phyloP scores from a whole-genome alignment of 2,113 vertebrate species.

The Mesoclemmys tuberculata region DNA sequence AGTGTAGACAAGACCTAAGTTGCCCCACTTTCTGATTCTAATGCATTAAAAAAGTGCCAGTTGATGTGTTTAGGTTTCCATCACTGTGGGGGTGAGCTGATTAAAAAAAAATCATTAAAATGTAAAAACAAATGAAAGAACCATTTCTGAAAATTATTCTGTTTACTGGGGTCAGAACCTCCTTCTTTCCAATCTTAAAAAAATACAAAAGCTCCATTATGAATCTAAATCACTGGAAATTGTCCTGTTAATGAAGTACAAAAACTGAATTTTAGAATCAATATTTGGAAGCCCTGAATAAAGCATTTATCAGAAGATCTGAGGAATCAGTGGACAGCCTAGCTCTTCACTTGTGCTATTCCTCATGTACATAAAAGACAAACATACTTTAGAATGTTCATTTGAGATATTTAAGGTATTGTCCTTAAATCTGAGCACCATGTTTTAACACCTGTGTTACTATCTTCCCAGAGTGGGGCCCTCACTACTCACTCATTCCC shows the following conservation, averaged over 20 bases:
- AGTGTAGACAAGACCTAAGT: background rate
- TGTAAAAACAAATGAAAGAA: background rate
- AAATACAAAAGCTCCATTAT: background rate
- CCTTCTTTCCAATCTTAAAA: background rate
- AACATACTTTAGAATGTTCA: background rate
- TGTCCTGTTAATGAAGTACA: background rate
- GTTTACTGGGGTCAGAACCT: background rate
- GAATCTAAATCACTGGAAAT: background rate
- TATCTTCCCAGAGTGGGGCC: background rate
- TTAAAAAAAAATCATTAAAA: background rate
- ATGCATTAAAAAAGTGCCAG: background rate
- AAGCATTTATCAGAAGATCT: background rate
- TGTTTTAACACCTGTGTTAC: constrained; percentile 4
- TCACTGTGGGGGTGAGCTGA: background rate
- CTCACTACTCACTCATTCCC: background rate
- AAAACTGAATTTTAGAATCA: background rate
- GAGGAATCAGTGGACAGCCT: background rate
- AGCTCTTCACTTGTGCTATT: background rate
- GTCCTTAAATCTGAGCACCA: background rate
- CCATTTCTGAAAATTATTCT: background rate
- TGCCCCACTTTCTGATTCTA: background rate
- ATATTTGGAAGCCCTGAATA: background rate
- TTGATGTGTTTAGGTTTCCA: background rate
- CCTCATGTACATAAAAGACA: background rate
- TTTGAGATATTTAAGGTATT: background rate